Conservation (phyloP, 2,113 vertebrate genomes). For the Semnornis frantzii region DNA sequence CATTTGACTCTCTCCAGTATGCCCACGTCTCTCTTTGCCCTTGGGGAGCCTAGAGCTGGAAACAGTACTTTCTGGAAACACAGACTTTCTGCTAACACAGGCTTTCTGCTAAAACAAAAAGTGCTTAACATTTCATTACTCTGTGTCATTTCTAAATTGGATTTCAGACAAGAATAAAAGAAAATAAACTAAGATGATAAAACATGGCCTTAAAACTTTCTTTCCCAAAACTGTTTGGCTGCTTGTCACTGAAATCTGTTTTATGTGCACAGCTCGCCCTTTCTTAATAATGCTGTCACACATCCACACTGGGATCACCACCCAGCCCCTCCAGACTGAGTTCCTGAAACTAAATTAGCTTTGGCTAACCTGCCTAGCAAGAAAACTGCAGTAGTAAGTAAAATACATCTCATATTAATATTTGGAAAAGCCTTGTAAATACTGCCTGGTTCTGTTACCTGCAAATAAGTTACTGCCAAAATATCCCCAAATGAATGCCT, state of each 20-base stretch:
- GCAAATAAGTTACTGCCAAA: background rate
- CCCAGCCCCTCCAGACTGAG: background rate
- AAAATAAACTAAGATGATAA: background rate
- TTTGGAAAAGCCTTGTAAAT: background rate
- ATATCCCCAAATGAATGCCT: background rate
- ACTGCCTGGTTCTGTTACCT: background rate
- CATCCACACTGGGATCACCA: background rate
- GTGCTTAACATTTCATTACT: background rate
- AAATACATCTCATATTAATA: background rate
- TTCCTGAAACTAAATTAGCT: background rate
- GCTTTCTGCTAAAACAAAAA: background rate
- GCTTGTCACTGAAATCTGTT: background rate
- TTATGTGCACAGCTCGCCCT: background rate
- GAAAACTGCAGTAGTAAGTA: background rate
- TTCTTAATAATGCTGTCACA: background rate
- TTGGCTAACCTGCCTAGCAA: background rate
- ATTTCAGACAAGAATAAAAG: background rate
- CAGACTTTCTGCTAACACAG: background rate
- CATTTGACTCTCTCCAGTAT: background rate
- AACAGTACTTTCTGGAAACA: background rate
- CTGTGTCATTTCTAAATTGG: background rate
- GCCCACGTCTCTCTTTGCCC: background rate
- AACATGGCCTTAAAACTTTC: background rate
- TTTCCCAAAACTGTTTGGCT: background rate
- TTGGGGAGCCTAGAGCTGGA: background rate